A percentile compares a stretch with the other conserved stretches of the same genome.
phyloP scores from a whole-genome alignment of 2,797 vertebrate genomes.

The Onychomys leucogaster region DNA sequence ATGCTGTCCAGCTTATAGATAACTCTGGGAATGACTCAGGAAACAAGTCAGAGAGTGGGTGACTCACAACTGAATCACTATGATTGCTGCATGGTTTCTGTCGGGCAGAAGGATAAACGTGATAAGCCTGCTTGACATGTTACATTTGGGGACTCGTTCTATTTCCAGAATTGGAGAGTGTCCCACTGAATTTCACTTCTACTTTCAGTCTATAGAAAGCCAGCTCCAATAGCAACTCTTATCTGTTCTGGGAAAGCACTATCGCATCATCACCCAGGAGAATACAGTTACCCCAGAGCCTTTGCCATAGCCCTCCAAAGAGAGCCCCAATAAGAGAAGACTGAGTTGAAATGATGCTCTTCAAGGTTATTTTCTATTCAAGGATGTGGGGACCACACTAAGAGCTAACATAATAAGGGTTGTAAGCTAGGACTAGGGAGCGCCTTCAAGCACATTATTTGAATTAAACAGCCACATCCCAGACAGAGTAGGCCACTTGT shows the following conservation, averaged over 20 bases:
- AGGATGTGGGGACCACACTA: background rate
- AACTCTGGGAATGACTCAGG: slow-evolving; percentile 65
- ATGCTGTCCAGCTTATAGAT: slow-evolving; percentile 50
- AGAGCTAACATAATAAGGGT: background rate
- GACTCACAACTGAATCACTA: slow-evolving; percentile 70
- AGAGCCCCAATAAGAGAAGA: background rate
- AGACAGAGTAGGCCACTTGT: background rate
- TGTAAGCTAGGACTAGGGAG: background rate
- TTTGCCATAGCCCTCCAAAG: background rate
- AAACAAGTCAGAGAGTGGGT: slow-evolving; percentile 1
- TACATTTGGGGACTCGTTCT: slow-evolving; percentile 39
- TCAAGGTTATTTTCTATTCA: background rate
- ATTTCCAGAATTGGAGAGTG: slow-evolving; percentile 42
- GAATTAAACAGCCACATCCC: background rate
- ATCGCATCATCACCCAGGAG: background rate
- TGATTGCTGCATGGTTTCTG: background rate
- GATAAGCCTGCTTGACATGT: slow-evolving; percentile 40
- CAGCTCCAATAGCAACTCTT: background rate
- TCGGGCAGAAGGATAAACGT: slow-evolving; percentile 49
- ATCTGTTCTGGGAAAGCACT: background rate
- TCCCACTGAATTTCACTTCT: slow-evolving; percentile 49
- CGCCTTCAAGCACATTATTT: background rate
- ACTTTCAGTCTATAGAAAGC: slow-evolving; percentile 32
- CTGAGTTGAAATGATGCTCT: background rate
- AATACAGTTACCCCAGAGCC: background rate